Percentiles rank a stretch among this genome's conserved stretches.
phyloP scores from a whole-genome alignment of 2,888 invertebrate species.

The Sipha maydis region DNA sequence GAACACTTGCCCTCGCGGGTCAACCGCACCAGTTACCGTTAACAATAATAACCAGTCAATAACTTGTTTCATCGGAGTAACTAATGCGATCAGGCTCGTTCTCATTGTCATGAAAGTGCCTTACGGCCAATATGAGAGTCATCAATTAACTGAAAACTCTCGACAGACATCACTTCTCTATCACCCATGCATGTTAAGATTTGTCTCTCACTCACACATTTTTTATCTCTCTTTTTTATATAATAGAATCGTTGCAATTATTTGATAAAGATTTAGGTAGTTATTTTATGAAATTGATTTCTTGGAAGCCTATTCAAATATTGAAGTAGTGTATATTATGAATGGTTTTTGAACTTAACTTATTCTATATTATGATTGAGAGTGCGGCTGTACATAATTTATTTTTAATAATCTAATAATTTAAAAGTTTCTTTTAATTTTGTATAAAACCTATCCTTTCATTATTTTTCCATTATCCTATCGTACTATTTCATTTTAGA shows the following conservation, averaged over 20 bases:
- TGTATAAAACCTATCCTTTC: not conserved
- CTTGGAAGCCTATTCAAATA: not conserved
- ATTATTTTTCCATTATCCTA: not conserved
- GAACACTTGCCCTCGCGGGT: conserved; percentile 48
- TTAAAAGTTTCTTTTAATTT: not conserved
- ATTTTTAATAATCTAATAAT: not conserved
- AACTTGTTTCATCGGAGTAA: conserved; percentile 44
- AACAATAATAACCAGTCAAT: conserved; percentile 42
- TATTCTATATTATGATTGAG: not conserved
- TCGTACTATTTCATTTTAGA: not conserved
- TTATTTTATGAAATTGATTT: not conserved
- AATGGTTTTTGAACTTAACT: not conserved
- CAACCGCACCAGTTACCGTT: conserved; percentile 32
- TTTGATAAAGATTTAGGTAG: not conserved
- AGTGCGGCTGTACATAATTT: not conserved
- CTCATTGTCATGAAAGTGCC: conserved; percentile 50
- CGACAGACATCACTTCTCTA: not conserved
- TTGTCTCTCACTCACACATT: too few relatives aligned
- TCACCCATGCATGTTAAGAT: not conserved
- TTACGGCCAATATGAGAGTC: conserved; percentile 22
- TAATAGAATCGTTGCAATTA: not conserved
- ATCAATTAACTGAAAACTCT: conserved; percentile 50
- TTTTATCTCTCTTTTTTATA: not conserved
- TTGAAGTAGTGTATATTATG: not conserved
- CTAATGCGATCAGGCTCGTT: conserved; percentile 52